Evolutionary conservation across 2,888 invertebrate genomes (phyloP).

Genomic region (Polydrusus cervinus): DNA sequence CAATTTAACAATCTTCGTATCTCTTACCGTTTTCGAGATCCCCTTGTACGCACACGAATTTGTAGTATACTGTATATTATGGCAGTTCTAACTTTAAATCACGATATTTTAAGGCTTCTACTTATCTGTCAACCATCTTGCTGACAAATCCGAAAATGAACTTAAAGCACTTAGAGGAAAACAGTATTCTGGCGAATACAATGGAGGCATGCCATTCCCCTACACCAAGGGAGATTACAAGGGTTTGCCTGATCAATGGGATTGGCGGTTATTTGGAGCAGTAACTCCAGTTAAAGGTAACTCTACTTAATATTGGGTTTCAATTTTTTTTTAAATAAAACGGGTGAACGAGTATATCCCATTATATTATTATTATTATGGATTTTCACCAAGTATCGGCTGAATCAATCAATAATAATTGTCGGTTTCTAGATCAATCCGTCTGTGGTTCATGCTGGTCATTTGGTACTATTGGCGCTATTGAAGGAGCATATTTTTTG

Average conservation of each 20-base stretch:
- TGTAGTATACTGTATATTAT: too few species aligned
- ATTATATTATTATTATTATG: too few species aligned
- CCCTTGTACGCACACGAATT: too few species aligned
- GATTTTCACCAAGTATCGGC: too few species aligned
- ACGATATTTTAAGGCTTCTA: conserved; percentile 76
- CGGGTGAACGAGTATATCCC: too few species aligned
- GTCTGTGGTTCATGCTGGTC: conserved; percentile 99
- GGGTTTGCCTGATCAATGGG: conserved; percentile 82
- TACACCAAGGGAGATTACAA: conserved; percentile 74
- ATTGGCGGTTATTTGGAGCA: conserved; percentile 94
- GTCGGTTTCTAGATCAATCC: conserved; percentile 84
- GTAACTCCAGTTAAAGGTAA: conserved; percentile 94
- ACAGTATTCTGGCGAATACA: conserved; percentile 76
- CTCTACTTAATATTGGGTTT: too few species aligned
- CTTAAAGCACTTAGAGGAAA: conserved; percentile 83
- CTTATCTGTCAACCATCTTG: conserved; percentile 89
- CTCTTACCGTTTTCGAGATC: too few species aligned
- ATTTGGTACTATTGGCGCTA: conserved; percentile 93
- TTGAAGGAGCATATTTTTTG: conserved; percentile 93
- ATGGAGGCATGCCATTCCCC: conserved; percentile 88
- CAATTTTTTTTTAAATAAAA: too few species aligned
- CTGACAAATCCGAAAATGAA: conserved; percentile 87
- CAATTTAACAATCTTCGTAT: too few species aligned
- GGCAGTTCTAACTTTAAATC: too few species aligned
- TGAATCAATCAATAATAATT: too few species aligned